Evolutionary conservation across 2,888 invertebrate genomes (phyloP).

Genomic region (Lithodes maja): DNA sequence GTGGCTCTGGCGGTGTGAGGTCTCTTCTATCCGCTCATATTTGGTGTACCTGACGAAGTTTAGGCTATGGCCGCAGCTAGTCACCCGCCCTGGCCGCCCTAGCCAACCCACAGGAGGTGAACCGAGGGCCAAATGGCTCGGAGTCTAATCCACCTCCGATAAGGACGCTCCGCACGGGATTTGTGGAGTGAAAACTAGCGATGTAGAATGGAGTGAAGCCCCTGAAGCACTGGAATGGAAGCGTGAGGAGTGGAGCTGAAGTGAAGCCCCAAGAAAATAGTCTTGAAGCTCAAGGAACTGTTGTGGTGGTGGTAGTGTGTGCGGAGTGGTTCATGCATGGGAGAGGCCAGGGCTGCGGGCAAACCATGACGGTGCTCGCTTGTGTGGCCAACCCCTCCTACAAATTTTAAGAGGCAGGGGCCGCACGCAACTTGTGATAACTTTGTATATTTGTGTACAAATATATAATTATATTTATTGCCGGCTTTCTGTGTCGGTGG

Average conservation of each 20-base stretch:
- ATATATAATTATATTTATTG: slow-evolving; percentile 47
- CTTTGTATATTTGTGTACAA: slow-evolving; percentile 51
- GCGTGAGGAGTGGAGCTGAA: background rate
- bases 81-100: slow-evolving; percentile 41
- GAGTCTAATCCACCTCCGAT: background rate
- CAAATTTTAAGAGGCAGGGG: background rate
- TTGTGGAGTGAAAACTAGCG: background rate
- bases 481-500: slow-evolving; percentile 31
- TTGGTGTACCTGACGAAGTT: slow-evolving; percentile 47
- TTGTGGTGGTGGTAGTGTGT: background rate
- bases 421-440: slow-evolving; percentile 32
- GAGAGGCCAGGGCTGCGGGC: background rate
- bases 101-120: background rate
- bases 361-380: slow-evolving; percentile 37
- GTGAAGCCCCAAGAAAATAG: too few species aligned
- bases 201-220: background rate
- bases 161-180: background rate
- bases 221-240: background rate
- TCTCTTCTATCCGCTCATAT: background rate
- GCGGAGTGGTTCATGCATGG: too few species aligned
- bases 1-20: slow-evolving; percentile 57
- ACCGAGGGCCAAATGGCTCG: background rate
- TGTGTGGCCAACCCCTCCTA: slow-evolving; percentile 23
- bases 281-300: too few species aligned
- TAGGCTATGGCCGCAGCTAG: slow-evolving; percentile 49